These are phyloP conservation scores for Malurus melanocephalus DNA, from an alignment of 2,113 vertebrate species.

Conservation along the genomic window DNA sequence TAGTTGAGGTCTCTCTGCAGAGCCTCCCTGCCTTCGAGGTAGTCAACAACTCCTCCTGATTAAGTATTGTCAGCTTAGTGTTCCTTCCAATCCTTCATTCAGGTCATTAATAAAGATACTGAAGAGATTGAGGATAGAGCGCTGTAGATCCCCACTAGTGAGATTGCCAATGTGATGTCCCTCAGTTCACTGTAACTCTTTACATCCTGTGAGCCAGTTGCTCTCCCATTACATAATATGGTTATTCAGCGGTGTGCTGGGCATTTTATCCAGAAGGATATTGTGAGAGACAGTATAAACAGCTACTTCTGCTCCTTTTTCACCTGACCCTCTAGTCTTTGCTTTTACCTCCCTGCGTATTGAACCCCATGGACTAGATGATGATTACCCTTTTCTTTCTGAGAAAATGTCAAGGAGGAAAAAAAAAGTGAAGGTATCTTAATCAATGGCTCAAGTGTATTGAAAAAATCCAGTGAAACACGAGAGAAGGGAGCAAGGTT, in stretches of 20 bases:
- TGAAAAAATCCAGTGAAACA: background rate
- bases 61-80: background rate
- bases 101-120: background rate
- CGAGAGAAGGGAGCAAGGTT: background rate
- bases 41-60: background rate
- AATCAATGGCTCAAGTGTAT: background rate
- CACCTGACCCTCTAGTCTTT: background rate
- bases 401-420: background rate
- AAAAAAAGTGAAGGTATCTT: background rate
- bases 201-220: no score
- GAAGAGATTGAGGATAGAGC: accelerated
- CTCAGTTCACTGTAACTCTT: background rate
- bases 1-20: background rate
- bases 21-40: no score
- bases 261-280: background rate
- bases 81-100: background rate
- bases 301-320: background rate
- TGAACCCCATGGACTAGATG: accelerated
- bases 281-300: background rate
- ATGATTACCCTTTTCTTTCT: background rate
- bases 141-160: background rate
- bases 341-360: background rate
- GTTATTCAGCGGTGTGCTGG: background rate
- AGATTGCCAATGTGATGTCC: background rate
- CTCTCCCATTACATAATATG: background rate